Base-by-base conservation (phyloP, 2,888 invertebrate genomes). In the Pseudococcus longispinus region DNA sequence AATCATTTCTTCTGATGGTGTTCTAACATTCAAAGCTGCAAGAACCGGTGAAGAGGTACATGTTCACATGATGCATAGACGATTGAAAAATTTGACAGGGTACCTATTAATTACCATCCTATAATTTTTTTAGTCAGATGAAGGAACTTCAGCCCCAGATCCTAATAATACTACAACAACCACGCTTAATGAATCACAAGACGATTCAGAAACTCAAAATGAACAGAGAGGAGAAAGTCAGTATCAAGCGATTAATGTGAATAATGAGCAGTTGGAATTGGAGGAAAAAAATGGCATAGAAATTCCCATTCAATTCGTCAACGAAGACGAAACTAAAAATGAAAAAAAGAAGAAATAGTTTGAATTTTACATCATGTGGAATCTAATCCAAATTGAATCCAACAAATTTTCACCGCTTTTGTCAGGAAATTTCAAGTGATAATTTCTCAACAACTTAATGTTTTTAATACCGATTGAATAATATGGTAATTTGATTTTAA, bases 1-100 rank as follows among this genome's bases (percentile, higher is more conserved):
- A 11, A 51, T 86, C 18, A 86, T 86, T 51, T 86, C 86, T 1
- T 86, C 86, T 0, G 86, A 86, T 80, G 87, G 87, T 15, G 87
- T 87, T 20, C 42, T 87, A 83, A 87, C 87, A 46, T 85, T 85
- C 42, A 65, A 65, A 70, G 65, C 70, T 20, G n/a, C 29, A 2
- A n/a, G 85, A 65, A 84, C 23, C 37, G 0, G 0, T 70, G 32
- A 6, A n/a, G 18, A 51, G 15, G 51, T 51, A n/a, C 8, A 51
- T 18, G 18, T 51, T 44, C 13, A 15, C 1, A 15, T 13, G 13
- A 13, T 46, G 13, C 11, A 15, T 46, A 37, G 8, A 37, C 4
- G 44, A 13, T 46, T 15, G 15, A 46, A 46, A 46, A 2, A 13
- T 15, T 46, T 11, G 44, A 46, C 3, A 46, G 1, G 5, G 32